Base-by-base conservation (phyloP, 2,113 vertebrate species). In the Mesocricetus auratus region DNA sequence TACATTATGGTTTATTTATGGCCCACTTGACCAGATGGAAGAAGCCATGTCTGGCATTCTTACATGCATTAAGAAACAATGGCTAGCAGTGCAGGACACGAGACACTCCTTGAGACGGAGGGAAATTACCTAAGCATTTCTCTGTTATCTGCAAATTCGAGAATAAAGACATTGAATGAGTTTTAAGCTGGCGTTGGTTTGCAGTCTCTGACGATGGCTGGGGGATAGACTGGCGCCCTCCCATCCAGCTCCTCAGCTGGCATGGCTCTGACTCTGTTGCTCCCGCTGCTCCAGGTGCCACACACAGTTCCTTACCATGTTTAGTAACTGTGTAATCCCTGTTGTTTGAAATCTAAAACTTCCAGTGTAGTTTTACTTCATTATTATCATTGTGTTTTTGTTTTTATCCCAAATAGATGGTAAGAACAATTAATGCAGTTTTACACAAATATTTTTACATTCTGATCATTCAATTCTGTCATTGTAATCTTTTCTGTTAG, bases 401-500 rank as follows among this genome's bases (percentile, higher is more conserved):
- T 96, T 98, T 97, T 98, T 98, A 96, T 97, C 98, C 97, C 91
- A 2, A 95, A 97, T 98, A 98, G 97, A 98, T 98, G 98, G 97
- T 98, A 97, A 98, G 97, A 98, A 98, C 97, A 98, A 95, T 96
- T 89, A 96, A 98, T 98, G 98, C 98, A 98, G 97, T 98, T 99
- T 99, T 99, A 98, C 98, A 99, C 98, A 99, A 94, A 97, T 98
- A 98, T 97, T 98, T 99, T 98, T 98, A 98, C 98, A 98, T 98
- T 97, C 94, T 98, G 98, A 98, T 98, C 96, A 86, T 98, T 98
- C 98, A 97, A 82, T 97, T 98, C 97, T 97, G 97, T 97, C 97
- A 96, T 98, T 98, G 93, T 98, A 98, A 97, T 97, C 92, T 97
- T 98, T 98, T 97, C 97, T 98, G 95, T 98, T 95, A 94, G 83